Conservation (phyloP, 2,113 vertebrate species). For the Phaethon lepturus region DNA sequence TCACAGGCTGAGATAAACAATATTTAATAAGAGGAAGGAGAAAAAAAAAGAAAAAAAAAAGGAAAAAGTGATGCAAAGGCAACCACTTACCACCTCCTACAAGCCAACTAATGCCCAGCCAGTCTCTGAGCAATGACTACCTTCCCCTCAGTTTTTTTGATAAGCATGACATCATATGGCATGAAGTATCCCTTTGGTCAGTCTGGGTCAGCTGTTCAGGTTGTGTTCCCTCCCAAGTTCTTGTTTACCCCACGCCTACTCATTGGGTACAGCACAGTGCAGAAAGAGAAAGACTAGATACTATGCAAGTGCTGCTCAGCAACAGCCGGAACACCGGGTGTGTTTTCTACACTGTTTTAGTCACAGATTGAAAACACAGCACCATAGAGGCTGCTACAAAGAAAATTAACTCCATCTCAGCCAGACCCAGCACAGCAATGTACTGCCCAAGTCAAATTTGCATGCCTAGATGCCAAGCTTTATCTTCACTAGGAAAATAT, state of each 20-base stretch:
- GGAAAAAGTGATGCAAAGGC: neutral
- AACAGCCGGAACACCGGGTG: neutral
- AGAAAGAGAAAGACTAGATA: neutral
- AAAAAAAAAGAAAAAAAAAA: neutral
- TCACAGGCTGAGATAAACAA: neutral
- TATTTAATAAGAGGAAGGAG: neutral
- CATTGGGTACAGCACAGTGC: rapidly evolving
- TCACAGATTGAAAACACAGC: neutral
- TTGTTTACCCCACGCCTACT: neutral
- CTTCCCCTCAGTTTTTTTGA: neutral
- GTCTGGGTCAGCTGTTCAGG: neutral
- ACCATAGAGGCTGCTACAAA: neutral
- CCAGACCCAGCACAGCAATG: neutral
- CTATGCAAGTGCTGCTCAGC: neutral
- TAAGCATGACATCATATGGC: rapidly evolving
- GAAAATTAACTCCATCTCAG: neutral
- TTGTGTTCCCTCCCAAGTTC: neutral
- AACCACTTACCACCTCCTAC: neutral
- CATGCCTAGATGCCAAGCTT: neutral
- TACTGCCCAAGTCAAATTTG: neutral
- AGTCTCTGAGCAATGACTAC: neutral
- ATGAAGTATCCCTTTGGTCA: neutral
- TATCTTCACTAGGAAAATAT: neutral
- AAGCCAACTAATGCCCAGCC: neutral
- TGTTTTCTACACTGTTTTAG: neutral